These are phyloP conservation scores for Drosophila niveifrons DNA, from an alignment of 2,888 invertebrate genomes.

Conservation along the genomic window DNA sequence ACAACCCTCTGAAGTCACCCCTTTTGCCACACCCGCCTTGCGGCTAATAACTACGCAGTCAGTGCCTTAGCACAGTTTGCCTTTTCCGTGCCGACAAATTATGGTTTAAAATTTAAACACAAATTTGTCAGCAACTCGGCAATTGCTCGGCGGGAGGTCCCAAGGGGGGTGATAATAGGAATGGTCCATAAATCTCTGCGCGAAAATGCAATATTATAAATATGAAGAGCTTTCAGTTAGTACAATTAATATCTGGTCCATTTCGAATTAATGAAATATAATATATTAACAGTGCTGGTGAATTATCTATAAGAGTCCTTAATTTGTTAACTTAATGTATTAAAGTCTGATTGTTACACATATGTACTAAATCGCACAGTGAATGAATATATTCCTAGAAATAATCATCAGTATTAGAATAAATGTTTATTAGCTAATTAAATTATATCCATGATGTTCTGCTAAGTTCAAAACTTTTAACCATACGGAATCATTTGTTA, in stretches of 20 bases:
- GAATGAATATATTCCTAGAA: no score
- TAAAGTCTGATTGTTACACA: no score
- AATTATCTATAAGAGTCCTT: no score
- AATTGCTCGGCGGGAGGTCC: conserved; percentile 38
- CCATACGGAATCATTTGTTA: no score
- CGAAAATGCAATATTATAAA: background rate
- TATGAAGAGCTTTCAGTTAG: background rate
- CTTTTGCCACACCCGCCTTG: conserved; percentile 53
- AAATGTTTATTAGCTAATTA: no score
- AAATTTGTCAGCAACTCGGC: conserved; percentile 65
- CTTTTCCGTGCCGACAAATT: conserved; percentile 59
- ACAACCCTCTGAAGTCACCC: conserved; percentile 60
- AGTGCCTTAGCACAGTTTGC: conserved; percentile 38
- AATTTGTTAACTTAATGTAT: no score
- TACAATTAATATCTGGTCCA: background rate
- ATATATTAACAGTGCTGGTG: no score
- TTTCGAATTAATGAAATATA: no score
- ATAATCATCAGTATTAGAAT: no score
- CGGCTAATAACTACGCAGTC: conserved; percentile 65
- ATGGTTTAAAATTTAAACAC: conserved; percentile 71
- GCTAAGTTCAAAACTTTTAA: no score
- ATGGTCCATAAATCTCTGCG: background rate
- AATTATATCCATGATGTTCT: no score
- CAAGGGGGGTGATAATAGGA: conserved; percentile 3
- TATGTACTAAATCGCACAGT: no score